A percentile compares a stretch with the other conserved stretches of the same genome.
These are phyloP conservation scores for Pangasius djambal DNA, from an alignment of 2,797 vertebrate genomes.

Conservation along the genomic window DNA sequence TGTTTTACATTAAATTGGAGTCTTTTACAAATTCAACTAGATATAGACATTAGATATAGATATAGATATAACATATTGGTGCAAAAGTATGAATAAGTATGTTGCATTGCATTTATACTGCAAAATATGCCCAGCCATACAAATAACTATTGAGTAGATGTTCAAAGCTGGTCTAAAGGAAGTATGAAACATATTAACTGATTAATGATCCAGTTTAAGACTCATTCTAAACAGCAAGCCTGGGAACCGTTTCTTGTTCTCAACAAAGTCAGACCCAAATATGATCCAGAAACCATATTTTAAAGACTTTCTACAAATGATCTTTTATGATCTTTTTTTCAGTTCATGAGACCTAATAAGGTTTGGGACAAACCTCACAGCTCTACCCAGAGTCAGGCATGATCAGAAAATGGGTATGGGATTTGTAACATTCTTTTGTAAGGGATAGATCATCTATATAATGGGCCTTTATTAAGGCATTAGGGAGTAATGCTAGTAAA, in stretches of 20 bases:
- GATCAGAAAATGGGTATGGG: background rate
- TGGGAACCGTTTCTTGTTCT: background rate
- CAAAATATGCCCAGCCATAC: background rate
- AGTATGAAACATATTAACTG: background rate
- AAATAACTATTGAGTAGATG: background rate
- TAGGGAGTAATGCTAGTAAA: conserved; percentile 76
- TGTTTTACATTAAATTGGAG: background rate
- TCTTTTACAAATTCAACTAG: background rate
- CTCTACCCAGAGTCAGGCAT: background rate
- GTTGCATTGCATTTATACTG: background rate
- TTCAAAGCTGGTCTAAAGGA: background rate
- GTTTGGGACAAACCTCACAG: background rate
- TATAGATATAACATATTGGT: too few species aligned
- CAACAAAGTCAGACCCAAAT: background rate
- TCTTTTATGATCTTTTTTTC: background rate
- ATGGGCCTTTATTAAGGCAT: conserved; percentile 77
- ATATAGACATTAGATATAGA: too few species aligned
- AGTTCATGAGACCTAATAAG: background rate
- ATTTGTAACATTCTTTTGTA: conserved; percentile 29
- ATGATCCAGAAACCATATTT: background rate
- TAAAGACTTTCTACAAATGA: background rate
- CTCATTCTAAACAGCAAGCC: background rate
- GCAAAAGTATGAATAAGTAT: background rate
- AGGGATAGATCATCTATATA: conserved; percentile 66
- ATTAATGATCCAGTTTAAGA: background rate